Conservation (phyloP, 2,888 invertebrate genomes). For the Cantharis rustica region DNA sequence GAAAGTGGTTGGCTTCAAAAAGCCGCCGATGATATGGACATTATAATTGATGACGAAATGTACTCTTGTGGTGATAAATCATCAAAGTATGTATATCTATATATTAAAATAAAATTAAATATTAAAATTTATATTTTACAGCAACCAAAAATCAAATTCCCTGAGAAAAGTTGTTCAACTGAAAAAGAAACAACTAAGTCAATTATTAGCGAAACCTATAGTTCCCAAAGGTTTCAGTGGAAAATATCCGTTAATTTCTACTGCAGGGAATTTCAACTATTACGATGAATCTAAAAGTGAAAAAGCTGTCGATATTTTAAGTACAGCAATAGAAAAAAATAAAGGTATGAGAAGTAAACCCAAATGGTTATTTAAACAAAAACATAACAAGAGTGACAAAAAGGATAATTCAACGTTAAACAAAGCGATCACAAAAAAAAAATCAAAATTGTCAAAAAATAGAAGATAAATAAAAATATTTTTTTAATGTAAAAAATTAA, state of each 20-base stretch:
- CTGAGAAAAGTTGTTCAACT: constrained; percentile 55
- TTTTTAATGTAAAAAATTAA: neutral
- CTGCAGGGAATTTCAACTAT: constrained; percentile 36
- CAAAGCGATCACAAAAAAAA: neutral
- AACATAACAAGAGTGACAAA: constrained; percentile 18
- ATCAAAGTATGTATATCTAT: neutral
- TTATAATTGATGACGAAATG: constrained; percentile 83
- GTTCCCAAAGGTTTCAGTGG: constrained; percentile 73
- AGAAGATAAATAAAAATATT: neutral
- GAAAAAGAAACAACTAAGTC: constrained; percentile 59
- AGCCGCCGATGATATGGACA: constrained; percentile 88
- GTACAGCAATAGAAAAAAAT: constrained; percentile 50
- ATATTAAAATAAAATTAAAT: neutral
- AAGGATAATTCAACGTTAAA: neutral
- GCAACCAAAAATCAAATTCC: constrained; percentile 39
- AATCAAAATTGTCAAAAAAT: neutral
- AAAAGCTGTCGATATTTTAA: constrained; percentile 62
- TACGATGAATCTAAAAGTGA: constrained; percentile 44
- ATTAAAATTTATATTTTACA: constrained; percentile 38
- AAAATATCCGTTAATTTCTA: constrained; percentile 59
- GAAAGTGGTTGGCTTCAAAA: constrained; percentile 85
- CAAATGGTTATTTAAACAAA: constrained; percentile 44
- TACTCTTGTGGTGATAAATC: constrained; percentile 36
- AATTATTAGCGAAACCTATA: constrained; percentile 63
- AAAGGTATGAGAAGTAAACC: constrained; percentile 37